Evolutionary conservation across 2,888 invertebrate species (phyloP).

Genomic region (Ferrisia virgata): DNA sequence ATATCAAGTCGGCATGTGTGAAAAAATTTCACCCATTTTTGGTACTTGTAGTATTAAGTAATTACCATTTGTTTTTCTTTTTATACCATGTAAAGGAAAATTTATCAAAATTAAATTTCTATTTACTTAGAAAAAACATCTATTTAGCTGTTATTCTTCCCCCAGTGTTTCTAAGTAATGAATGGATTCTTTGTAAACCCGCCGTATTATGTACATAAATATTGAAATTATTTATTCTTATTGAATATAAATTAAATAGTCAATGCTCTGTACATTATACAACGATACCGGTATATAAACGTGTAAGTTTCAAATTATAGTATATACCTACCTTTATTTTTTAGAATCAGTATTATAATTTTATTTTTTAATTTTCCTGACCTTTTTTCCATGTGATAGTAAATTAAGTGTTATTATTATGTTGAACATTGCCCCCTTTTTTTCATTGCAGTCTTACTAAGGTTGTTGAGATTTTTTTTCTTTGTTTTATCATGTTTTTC

Average conservation of each 20-base stretch:
- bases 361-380: constrained; percentile 25
- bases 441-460: constrained; percentile 24
- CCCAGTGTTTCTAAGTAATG: neutral
- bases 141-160: neutral
- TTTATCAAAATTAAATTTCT: neutral
- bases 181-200: neutral
- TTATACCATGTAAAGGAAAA: neutral
- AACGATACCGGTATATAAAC: neutral
- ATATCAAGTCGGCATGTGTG: neutral
- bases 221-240: neutral
- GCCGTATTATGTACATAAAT: neutral
- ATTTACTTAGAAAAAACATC: neutral
- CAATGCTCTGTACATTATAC: constrained; percentile 22
- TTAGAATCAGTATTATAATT: constrained; percentile 35
- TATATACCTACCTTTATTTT: neutral
- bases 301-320: neutral
- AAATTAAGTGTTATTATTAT: constrained; percentile 35
- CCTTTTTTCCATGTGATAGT: constrained; percentile 41
- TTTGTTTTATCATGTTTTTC: neutral
- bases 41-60: neutral
- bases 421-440: constrained; percentile 14
- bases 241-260: neutral
- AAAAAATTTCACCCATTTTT: neutral
- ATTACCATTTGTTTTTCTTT: neutral
- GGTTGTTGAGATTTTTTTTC: constrained; percentile 31